Base-by-base conservation (phyloP, 2,797 vertebrate genomes). In the Notoglanidium macrostoma region DNA sequence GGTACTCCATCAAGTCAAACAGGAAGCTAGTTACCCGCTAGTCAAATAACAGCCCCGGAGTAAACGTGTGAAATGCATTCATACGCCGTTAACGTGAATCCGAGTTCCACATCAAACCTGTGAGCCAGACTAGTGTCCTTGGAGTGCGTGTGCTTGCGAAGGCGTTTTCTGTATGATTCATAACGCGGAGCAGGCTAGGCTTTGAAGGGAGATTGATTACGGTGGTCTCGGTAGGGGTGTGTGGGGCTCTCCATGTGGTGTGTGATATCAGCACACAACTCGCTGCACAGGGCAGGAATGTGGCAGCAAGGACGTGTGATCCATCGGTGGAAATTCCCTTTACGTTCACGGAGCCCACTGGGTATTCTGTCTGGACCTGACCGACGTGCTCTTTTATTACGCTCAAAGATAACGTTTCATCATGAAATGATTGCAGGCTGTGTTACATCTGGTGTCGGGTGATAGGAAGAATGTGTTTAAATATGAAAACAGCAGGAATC, bases 121-220 rank as follows among this genome's bases (percentile, higher is more conserved):
- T 51, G 46, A 67, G 32, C n/a, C 7, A 40, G 23, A 67, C 59
- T 49, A 15, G 23, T 17, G 46, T 73, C 85, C 55, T 78, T 51
- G n/a, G 72, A 77, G 59, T 55, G 46, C 55, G 49, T 73, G 21
- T 65, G 61, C 80, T 55, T 68, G 82, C 26, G 32, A 32, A 81
- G 49, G 51, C 61, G 44, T 40, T 44, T 59, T 63, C 14, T 54
- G 26, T 84, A 84, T 70, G 85, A 88, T 89, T 83, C 85, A 84
- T 89, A 72, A 87, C 81, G 55, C 83, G 55, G 23, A 49, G 57
- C 44, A 32, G 55, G n/a, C 82, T 23, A 26, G 74, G 51, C 85
- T 90, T 91, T 91, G 87, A 88, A 88, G 84, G 72, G 79, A 89
- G 89, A 87, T 87, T 61, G 68, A 90, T 90, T 89, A 89, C 87